Conservation (phyloP, 2,113 vertebrate genomes). For the Syngnathus floridae region DNA sequence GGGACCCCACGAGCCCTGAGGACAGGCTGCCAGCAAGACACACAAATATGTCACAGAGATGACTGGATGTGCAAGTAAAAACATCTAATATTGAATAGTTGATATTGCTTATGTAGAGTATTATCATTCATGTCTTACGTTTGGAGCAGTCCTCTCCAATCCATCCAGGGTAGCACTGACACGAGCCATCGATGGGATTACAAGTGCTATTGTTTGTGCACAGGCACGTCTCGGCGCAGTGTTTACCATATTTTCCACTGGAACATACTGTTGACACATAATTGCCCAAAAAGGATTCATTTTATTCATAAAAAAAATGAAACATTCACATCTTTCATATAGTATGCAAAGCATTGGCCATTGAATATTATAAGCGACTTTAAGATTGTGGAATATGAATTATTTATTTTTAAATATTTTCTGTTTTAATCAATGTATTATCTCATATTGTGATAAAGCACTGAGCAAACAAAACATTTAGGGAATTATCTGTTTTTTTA, state of each 20-base stretch:
- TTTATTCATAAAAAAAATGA: background rate
- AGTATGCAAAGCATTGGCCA: background rate
- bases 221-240: conserved; percentile 76
- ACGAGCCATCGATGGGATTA: conserved; percentile 86
- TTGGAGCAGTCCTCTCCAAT: conserved; percentile 85
- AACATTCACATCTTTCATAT: too few species aligned
- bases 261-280: conserved; percentile 76
- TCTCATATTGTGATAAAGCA: too few species aligned
- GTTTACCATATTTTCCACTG: conserved; percentile 79
- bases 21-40: conserved; percentile 71
- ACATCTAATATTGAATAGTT: background rate
- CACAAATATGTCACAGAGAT: conserved; percentile 6
- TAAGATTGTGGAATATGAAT: background rate
- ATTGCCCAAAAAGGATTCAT: background rate
- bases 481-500: too few species aligned
- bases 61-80: background rate
- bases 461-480: too few species aligned
- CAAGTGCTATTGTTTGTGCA: conserved; percentile 89
- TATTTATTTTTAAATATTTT: background rate
- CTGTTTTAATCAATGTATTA: background rate
- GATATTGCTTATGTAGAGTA: background rate
- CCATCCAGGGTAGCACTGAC: conserved; percentile 89
- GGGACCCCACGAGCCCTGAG: conserved; percentile 83
- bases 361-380: background rate
- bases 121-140: conserved; percentile 64